Base-by-base conservation (phyloP, 1,140 invertebrate species). In the Doryteuthis pealeii region DNA sequence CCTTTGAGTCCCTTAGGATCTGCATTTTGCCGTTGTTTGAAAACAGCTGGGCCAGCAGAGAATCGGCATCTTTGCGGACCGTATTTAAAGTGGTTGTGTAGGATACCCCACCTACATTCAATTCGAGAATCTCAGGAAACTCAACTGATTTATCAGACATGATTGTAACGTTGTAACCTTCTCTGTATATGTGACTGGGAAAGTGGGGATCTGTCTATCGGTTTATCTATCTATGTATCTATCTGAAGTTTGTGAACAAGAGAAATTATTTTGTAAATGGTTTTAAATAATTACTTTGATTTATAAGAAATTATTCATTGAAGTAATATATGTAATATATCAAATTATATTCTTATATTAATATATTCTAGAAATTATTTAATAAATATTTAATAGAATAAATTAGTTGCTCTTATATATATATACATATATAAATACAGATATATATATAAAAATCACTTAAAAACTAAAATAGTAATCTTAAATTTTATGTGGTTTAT, bases 1-100 rank as follows among this genome's bases (percentile, higher is more conserved):
- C 96, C 88, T 96, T 96, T 33, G 94, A 92, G 88, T 98, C 96
- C 62, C 76, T 80, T 4, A 81, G 28, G 10, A 83, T 68, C 35
- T 40, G 54, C 35, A 58, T 69, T 40, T 73, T 58, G 15, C 76
- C 82, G 2, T 62, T 68, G 58, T 71, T 74, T 5, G 77, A 54
- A 78, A 89, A 87, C 71, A 86, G 83, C 72, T 84, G 78, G 65
- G 80, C 84, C n/a, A 89, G 77, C 32, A 84, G 77, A 5, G 86
- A 87, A 15, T 84, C 82, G 12, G 80, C 76, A 15, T 85, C 81
- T 70, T 82, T 82, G 18, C 71, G 74, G 28, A 89, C 75, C 5
- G 87, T 88, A 15, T 79, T 71, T 43, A 84, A 32, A 8, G 82
- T 81, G 3, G 87, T 86, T 8, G 85, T 85, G 76, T 88, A 89